phyloP scores from a whole-genome alignment of 53 echinoderm and acorn worm genomes.

The Hippasteria phrygiana region DNA sequence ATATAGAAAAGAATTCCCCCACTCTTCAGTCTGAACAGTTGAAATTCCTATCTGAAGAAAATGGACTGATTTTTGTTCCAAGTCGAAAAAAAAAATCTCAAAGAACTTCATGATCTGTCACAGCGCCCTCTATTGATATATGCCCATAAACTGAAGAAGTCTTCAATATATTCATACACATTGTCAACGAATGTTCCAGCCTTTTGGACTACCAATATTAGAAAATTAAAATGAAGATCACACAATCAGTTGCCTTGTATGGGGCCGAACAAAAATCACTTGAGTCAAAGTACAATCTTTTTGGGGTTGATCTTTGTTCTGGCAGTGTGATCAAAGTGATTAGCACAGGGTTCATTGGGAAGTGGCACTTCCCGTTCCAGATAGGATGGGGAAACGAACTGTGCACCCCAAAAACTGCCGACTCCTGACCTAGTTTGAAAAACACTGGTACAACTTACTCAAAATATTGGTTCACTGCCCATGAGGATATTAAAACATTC shows the following conservation, averaged over 20 bases:
- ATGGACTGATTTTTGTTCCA: not conserved
- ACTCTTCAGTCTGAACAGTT: too few relatives aligned
- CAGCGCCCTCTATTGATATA: not conserved
- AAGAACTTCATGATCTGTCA: not conserved
- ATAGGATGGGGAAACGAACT: not conserved
- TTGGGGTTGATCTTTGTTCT: not conserved
- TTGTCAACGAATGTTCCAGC: not conserved
- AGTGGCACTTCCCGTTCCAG: not conserved
- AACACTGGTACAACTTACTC: not conserved
- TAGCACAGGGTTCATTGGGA: not conserved
- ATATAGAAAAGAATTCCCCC: too few relatives aligned
- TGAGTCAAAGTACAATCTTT: not conserved
- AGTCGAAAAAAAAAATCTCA: not conserved
- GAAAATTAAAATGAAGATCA: too few relatives aligned
- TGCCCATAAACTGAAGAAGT: not conserved
- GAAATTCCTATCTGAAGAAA: too few relatives aligned
- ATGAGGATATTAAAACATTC: too few relatives aligned
- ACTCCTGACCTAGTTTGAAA: not conserved
- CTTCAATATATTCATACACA: not conserved
- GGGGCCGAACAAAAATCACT: not conserved
- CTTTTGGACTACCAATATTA: not conserved
- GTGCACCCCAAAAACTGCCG: not conserved
- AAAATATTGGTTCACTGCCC: too few relatives aligned
- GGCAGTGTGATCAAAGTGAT: not conserved
- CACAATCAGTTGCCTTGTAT: too few relatives aligned